Base-by-base conservation (phyloP, 1,140 invertebrate species). In the Aphis gossypii region DNA sequence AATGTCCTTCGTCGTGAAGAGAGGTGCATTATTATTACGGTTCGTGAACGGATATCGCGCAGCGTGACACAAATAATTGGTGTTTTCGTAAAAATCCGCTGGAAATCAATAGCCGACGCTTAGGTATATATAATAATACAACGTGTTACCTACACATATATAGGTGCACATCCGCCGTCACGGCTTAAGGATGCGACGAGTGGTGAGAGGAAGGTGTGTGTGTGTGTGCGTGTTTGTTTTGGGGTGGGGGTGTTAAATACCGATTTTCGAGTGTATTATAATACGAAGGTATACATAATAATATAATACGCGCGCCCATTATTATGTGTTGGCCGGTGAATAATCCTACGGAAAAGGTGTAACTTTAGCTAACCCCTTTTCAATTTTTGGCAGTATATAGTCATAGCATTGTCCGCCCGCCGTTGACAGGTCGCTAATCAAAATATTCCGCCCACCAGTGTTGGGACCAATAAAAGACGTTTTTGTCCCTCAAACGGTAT, bases 381-480 rank as follows among this genome's bases (percentile, higher is more conserved):
- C 21, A 54, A 44, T 90, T 68, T 90, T 68, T 51, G 51, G 60
- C 60, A 76, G 30, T 76, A 76, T 76, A n/a, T 76, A 76, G 82
- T 56, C 92, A 68, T 83, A 44, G 90, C 76, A 86, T 93, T 93
- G 92, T 93, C 25, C 92, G 76, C 68, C 46, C n/a, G 44, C 68
- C 38, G 92, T 84, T 93, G 92, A 93, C 92, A 93, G 92, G 92
- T 93, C 92, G 92, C 92, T 93, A 93, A 93, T 93, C 92, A 93
- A 93, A 93, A 93, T 93, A 93, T 93, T 93, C 92, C 92, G 92
- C 92, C 92, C 92, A 93, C 92, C 82, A 38, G 48, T 93, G 92
- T 93, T 41, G 48, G 92, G 82, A 93, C 92, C 92, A 93, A 93
- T 93, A 93, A 93, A 93, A 93, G 82, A 46, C 48, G 76, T 93